These are phyloP conservation scores for Tribolium madens DNA, from an alignment of 1,140 invertebrate genomes.

Conservation along the genomic window DNA sequence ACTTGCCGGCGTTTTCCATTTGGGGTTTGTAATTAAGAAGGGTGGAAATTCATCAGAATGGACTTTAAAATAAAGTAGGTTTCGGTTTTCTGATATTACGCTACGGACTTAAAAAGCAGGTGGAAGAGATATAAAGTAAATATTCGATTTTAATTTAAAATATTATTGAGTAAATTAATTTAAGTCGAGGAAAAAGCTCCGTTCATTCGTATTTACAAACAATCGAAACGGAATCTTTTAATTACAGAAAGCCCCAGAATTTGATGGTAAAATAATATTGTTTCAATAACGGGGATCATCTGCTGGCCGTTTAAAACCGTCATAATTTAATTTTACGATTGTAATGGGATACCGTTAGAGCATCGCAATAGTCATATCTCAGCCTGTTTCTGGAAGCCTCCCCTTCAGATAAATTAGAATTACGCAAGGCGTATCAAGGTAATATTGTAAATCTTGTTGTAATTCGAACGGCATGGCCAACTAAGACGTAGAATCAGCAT, in stretches of 20 bases:
- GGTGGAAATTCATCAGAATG: conserved; percentile 63
- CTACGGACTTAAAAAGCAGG: conserved; percentile 45
- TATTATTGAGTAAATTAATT: conserved; percentile 49
- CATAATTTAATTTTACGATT: conserved; percentile 64
- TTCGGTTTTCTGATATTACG: conserved; percentile 48
- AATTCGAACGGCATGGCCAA: conserved; percentile 65
- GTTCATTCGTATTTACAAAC: conserved; percentile 20
- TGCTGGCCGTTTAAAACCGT: conserved; percentile 56
- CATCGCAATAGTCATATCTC: conserved; percentile 62
- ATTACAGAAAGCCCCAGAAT: conserved; percentile 5
- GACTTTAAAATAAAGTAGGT: conserved; percentile 57
- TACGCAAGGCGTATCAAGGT: conserved; percentile 66
- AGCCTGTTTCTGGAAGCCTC: conserved; percentile 54
- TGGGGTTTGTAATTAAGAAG: conserved; percentile 61
- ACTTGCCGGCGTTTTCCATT: conserved; percentile 38
- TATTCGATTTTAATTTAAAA: conserved; percentile 51
- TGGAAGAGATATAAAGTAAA: conserved; percentile 47
- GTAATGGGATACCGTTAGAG: conserved; percentile 58
- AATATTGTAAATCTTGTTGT: conserved; percentile 67
- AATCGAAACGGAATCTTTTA: conserved; percentile 36
- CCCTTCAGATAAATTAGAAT: conserved; percentile 66
- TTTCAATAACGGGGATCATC: conserved; percentile 39
- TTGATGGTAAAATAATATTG: conserved; percentile 43
- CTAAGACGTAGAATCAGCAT: conserved; percentile 69
- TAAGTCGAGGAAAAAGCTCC: background rate